Base-by-base conservation (phyloP, 2,113 vertebrate genomes). In the Anhinga rufa region DNA sequence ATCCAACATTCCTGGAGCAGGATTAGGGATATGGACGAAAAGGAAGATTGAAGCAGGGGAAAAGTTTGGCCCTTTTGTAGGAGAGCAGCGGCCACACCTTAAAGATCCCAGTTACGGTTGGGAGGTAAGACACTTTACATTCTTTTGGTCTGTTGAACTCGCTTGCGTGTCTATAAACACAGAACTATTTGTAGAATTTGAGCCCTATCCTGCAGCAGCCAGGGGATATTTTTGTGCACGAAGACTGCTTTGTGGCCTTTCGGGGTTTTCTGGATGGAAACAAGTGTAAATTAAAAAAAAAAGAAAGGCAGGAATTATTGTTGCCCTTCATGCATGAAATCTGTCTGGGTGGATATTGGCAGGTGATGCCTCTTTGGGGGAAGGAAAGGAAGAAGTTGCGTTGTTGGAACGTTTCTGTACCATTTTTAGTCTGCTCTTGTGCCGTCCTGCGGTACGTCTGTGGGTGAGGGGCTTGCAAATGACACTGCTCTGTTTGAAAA, bases 11-110 rank as follows among this genome's bases (percentile, higher is more conserved):
- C 97, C 98, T 46, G 98, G 98, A 32, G 98, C 98, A 18, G 98
- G 98, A 97, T 97, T 99, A 97, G 99, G 99, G 95, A 98, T 99
- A 98, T 99, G 99, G 99, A 98, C 98, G 97, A 98, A 98, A 96
- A 98, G 98, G 97, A 99, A 98, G 97, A 98, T 99, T 93, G 98
- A 99, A 95, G 95, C 96, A 11, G 99, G 99, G 24, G 99, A 99
- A 96, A 99, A 98, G 77, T 98, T 99, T 87, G 99, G 99, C 96
- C 99, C 99, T n/a, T 99, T 99, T 36, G 94, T 98, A 58, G 99
- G 98, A 96, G 98, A 99, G 94, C 98, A 98, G 84, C 97, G 95
- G 34, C 91, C 98, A 61, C 97, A 95, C 93, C 98, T 99, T 66
- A 98, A 98, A 93, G 98, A 99, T 72, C 98, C 98, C 57, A 96